Base-by-base conservation (phyloP, 2,113 vertebrate genomes). In the Tragelaphus imberbis region DNA sequence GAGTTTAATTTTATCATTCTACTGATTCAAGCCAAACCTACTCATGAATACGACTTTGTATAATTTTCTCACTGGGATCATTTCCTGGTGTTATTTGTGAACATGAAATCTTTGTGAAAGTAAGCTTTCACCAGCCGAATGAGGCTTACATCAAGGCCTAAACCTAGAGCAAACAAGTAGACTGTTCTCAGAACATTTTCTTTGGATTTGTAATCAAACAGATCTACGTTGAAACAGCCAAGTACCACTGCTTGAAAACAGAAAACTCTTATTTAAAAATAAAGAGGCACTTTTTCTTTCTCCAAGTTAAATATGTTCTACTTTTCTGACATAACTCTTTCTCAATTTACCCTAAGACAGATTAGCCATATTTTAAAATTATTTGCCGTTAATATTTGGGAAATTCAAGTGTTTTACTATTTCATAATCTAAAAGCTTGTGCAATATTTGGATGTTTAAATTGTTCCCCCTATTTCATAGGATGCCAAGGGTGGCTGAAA, bases 171-270 rank as follows among this genome's bases (percentile, higher is more conserved):
- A 98, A 98, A 98, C 59, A 97, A 96, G 84, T 88, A 87, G 89
- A 84, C 91, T 92, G 95, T 86, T 97, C 95, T 96, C 95, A 94
- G 97, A 98, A 95, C 96, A 97, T 98, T 98, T 93, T 98, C 90
- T 96, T 98, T 96, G 98, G 84, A 95, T 98, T 98, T 98, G 85
- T 96, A 97, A 97, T 97, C 94, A 97, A 96, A 96, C 36, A 96
- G 71, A 68, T 63, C 94, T 97, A n/a, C 8, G 25, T 16, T 56
- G 86, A 96, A 97, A 91, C 49, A 98, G 97, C 90, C 96, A 98
- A 98, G 89, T 93, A 91, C 81, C 15, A 75, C 49, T 51, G 93
- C 95, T 59, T 16, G 33, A 63, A 96, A 98, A 98, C 7, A 98
- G 75, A 96, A 95, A 97, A 88, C 49, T 88, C 97, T 97, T 98